phyloP scores from a whole-genome alignment of 2,888 invertebrate species.

The Podabrus alpinus region DNA sequence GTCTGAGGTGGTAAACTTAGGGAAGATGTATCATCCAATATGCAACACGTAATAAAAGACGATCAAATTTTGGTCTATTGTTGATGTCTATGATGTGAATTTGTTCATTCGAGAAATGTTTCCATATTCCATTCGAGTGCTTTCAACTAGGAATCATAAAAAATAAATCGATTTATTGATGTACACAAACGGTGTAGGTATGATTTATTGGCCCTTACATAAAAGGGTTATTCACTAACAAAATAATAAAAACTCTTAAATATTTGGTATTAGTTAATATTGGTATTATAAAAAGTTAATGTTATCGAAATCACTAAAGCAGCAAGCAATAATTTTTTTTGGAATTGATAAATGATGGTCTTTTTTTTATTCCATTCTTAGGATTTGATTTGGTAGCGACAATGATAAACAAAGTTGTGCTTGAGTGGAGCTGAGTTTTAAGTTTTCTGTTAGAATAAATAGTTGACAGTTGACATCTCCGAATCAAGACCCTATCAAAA shows the following conservation, averaged over 20 bases:
- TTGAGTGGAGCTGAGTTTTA: conserved; percentile 34
- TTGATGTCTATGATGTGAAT: conserved; percentile 26
- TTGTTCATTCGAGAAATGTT: conserved; percentile 24
- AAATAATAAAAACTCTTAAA: background rate
- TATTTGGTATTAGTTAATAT: conserved; percentile 12
- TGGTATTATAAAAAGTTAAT: background rate
- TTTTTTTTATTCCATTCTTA: conserved; percentile 6
- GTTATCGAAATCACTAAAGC: conserved; percentile 1
- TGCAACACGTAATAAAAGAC: conserved; percentile 44
- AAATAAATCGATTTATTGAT: conserved; percentile 25
- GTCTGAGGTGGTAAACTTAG: conserved; percentile 50
- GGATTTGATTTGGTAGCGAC: conserved; percentile 23
- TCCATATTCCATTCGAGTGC: conserved; percentile 21
- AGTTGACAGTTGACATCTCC: conserved; percentile 41
- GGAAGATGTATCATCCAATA: conserved; percentile 46
- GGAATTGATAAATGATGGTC: conserved; percentile 31
- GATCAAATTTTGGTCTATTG: conserved; percentile 42
- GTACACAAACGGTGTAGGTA: conserved; percentile 7
- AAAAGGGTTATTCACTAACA: conserved; percentile 20
- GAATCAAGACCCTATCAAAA: conserved; percentile 42
- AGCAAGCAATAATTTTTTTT: conserved; percentile 14
- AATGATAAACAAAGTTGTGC: conserved; percentile 40
- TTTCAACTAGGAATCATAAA: conserved; percentile 14
- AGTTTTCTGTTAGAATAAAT: conserved; percentile 29
- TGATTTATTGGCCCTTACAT: conserved; percentile 21